These are phyloP conservation scores for Apostichopus parvimensis DNA, from an alignment of 35 echinoderm and acorn worm species.

Conservation along the genomic window DNA sequence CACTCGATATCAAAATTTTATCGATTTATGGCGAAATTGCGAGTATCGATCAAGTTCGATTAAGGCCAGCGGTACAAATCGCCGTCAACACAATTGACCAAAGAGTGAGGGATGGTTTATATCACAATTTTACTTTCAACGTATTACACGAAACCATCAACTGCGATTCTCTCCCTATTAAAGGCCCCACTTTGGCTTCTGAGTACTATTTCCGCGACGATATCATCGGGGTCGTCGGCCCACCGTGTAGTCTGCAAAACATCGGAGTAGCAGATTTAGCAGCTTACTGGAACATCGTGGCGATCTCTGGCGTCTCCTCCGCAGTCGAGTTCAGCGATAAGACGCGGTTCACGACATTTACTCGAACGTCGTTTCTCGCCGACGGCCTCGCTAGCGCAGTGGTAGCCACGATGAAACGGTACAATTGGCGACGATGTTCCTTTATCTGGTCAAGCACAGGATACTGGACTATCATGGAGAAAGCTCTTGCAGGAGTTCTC, in stretches of 20 bases:
- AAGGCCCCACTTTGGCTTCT: slow-evolving; percentile 56
- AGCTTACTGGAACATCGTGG: slow-evolving; percentile 75
- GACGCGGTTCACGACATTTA: slow-evolving; percentile 67
- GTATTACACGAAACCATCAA: slow-evolving; percentile 52
- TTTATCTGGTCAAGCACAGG: slow-evolving; percentile 64
- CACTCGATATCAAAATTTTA: slow-evolving; percentile 39
- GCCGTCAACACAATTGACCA: slow-evolving; percentile 55
- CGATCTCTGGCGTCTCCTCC: slow-evolving; percentile 71
- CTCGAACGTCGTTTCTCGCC: slow-evolving; percentile 68
- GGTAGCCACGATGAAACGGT: slow-evolving; percentile 32
- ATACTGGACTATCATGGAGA: slow-evolving; percentile 47
- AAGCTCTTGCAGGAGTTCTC: slow-evolving; percentile 25
- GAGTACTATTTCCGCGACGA: slow-evolving; percentile 53
- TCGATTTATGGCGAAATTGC: slow-evolving; percentile 41
- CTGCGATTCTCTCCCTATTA: slow-evolving; percentile 23
- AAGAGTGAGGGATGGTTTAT: slow-evolving; percentile 32
- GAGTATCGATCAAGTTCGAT: slow-evolving; percentile 42
- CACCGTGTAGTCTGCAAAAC: slow-evolving; percentile 64
- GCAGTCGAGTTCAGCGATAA: slow-evolving; percentile 73
- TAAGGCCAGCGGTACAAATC: slow-evolving; percentile 76
- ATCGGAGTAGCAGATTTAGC: slow-evolving; percentile 68
- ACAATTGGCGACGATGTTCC: slow-evolving; percentile 66
- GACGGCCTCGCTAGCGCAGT: slow-evolving; percentile 55
- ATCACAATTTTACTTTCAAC: slow-evolving; percentile 69
- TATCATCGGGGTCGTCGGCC: slow-evolving; percentile 58